Conservation (phyloP, 1,140 invertebrate genomes). For the Geopemphigus sp. region DNA sequence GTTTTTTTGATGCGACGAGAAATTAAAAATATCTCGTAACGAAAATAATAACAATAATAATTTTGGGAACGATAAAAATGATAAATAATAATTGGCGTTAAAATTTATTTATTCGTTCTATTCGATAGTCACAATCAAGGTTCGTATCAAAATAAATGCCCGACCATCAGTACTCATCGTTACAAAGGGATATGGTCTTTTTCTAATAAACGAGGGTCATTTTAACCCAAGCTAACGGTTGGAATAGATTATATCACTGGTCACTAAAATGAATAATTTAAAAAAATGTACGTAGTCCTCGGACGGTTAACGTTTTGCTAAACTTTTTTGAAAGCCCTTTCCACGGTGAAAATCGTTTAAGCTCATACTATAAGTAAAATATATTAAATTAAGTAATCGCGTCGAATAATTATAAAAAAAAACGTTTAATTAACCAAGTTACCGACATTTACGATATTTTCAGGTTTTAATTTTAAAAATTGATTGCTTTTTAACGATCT, state of each 20-base stretch:
- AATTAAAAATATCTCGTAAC: too few relatives aligned
- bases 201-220: slow-evolving; percentile 8
- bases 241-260: background rate
- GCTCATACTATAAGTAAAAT: slow-evolving; percentile 8
- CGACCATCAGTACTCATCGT: background rate
- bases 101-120: background rate
- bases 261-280: slow-evolving; percentile 1
- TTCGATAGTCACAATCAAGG: background rate
- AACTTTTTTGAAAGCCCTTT: background rate
- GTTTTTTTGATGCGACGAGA: too few relatives aligned
- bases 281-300: slow-evolving; percentile 1
- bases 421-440: background rate
- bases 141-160: slow-evolving; percentile 3
- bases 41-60: too few relatives aligned
- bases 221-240: background rate
- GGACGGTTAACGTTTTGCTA: background rate
- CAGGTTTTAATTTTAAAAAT: background rate
- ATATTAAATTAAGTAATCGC: background rate
- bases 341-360: background rate
- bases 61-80: too few relatives aligned
- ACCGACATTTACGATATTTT: background rate
- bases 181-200: background rate
- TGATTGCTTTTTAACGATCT: too few relatives aligned
- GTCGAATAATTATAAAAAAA: background rate
- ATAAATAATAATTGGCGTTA: background rate